These are phyloP conservation scores for Nicator chloris DNA, from an alignment of 2,113 vertebrate species.

Conservation along the genomic window DNA sequence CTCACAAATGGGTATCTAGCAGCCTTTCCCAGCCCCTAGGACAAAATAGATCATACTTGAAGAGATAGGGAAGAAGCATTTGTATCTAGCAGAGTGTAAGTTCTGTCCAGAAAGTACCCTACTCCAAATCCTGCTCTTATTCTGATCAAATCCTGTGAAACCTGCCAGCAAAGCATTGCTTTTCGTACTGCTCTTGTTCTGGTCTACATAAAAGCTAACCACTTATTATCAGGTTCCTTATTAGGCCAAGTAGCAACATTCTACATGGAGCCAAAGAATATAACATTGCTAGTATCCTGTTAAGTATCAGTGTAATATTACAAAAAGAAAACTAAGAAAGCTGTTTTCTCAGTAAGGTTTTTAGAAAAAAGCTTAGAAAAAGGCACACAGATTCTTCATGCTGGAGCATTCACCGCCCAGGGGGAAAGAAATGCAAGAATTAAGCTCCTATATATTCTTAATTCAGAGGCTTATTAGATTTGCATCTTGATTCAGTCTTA, in stretches of 20 bases:
- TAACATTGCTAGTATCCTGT: not conserved
- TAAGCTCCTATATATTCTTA: not conserved
- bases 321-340: not conserved
- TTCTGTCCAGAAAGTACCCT: not conserved
- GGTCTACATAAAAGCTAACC: not conserved
- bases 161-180: not conserved
- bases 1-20: not conserved
- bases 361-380: not conserved
- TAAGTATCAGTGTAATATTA: not conserved
- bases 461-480: not conserved
- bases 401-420: not conserved
- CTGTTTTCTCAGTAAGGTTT: not conserved
- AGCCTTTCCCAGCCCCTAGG: not conserved
- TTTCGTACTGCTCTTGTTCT: not conserved
- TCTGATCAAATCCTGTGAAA: not conserved
- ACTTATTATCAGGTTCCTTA: not conserved
- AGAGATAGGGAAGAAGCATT: not conserved
- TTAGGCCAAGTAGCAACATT: not conserved
- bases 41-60: not conserved
- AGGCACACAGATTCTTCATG: not conserved
- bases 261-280: not conserved
- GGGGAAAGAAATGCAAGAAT: not conserved
- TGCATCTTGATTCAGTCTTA: not conserved
- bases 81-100: not conserved
- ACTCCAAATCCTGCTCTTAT: not conserved